A percentile compares a stretch with the other conserved stretches of the same genome.
These are phyloP conservation scores for Hydractinia symbiolongicarpus DNA, from an alignment of 30 jellyfish, hydroid and myxozoan genomes.

Conservation along the genomic window DNA sequence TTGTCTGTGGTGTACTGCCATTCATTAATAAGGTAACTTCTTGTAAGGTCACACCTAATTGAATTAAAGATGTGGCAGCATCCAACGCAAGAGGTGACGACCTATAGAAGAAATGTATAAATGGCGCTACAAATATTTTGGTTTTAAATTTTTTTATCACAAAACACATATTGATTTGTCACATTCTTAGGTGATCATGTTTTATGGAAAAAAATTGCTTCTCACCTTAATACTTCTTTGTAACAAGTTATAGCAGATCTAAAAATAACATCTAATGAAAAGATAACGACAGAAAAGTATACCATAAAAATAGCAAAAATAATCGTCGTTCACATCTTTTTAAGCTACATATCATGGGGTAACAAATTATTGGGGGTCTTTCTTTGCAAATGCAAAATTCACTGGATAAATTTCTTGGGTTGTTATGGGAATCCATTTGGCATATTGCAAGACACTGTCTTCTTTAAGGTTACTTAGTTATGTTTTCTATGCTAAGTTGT, in stretches of 20 bases:
- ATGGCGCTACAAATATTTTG: not conserved
- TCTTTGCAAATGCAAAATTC: no score
- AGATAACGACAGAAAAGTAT: not conserved
- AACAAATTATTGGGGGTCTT: no score
- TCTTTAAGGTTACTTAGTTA: no score
- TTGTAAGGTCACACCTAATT: constrained; percentile 83
- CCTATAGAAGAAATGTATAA: constrained; percentile 32
- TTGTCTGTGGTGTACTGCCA: constrained; percentile 34
- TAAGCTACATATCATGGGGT: no score
- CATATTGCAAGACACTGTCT: no score
- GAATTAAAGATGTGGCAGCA: constrained; percentile 63
- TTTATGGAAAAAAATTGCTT: not conserved
- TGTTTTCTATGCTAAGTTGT: no score
- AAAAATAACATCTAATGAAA: not conserved
- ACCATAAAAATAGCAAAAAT: no score
- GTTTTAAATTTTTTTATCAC: no score
- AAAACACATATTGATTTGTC: no score
- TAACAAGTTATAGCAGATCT: constrained; percentile 94
- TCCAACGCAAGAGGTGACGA: constrained; percentile 84
- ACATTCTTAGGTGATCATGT: not conserved
- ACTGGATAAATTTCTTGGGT: no score
- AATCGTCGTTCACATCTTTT: no score
- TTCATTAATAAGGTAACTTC: constrained; percentile 59
- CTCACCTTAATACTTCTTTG: constrained; percentile 84
- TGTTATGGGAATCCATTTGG: no score